Evolutionary conservation across 2,888 invertebrate species (phyloP).

Genomic region (Hipparchia sbordonii): DNA sequence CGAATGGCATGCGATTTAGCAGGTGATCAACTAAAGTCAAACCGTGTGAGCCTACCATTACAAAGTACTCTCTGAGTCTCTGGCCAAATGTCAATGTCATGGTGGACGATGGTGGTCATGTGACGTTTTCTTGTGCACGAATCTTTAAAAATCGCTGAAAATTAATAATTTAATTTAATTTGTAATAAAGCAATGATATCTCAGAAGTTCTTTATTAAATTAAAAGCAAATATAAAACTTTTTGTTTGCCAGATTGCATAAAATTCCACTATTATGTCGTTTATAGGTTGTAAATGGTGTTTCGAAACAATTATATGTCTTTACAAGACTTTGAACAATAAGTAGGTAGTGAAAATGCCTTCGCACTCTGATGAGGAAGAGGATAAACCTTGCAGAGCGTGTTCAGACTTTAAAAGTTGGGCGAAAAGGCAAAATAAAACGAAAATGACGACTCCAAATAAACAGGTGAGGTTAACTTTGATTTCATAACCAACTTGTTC

Average conservation of each 20-base stretch:
- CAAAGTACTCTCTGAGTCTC: too few species aligned
- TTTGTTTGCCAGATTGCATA: not conserved
- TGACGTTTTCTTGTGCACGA: conserved; percentile 6
- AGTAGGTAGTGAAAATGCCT: conserved; percentile 55
- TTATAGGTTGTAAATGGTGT: conserved; percentile 39
- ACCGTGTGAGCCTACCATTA: too few species aligned
- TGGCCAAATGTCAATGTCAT: too few species aligned
- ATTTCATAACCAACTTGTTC: conserved; percentile 47
- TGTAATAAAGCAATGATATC: not conserved
- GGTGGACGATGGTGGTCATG: not conserved
- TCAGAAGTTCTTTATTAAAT: not conserved
- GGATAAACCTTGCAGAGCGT: conserved; percentile 85
- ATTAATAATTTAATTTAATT: not conserved
- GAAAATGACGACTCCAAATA: conserved; percentile 50
- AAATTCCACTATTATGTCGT: conserved; percentile 24
- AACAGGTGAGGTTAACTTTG: conserved; percentile 55
- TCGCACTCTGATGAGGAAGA: conserved; percentile 66
- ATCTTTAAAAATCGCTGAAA: not conserved
- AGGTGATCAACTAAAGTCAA: too few species aligned
- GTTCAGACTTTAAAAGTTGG: conserved; percentile 89
- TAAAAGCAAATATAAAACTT: not conserved
- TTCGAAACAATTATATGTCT: conserved; percentile 50
- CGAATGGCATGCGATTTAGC: too few species aligned
- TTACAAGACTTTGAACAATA: conserved; percentile 38
- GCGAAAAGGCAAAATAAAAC: conserved; percentile 83